A percentile compares a stretch with the other conserved stretches of the same genome.
Evolutionary conservation across 2,113 vertebrate species (phyloP).

Genomic region (Carollia perspicillata): DNA sequence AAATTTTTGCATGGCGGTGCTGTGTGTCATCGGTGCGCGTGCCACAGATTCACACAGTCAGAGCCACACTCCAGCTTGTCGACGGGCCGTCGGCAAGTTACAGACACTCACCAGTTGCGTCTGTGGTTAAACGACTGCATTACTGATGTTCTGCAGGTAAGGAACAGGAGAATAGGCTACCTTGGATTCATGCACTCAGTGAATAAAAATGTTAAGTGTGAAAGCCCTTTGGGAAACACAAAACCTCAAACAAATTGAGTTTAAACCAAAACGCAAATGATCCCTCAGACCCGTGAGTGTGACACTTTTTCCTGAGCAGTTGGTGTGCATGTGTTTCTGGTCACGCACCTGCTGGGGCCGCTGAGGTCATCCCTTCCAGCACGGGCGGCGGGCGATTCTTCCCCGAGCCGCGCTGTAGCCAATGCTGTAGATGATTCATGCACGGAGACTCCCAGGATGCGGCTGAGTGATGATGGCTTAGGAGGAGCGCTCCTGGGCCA

Average conservation of each 20-base stretch:
- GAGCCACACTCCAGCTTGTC: neutral
- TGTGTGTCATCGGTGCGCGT: neutral
- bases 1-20: neutral
- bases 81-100: neutral
- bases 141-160: neutral
- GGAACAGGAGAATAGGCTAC: neutral
- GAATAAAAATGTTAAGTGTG: neutral
- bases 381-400: neutral
- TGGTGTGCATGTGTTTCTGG: fast-evolving
- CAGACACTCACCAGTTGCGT: neutral
- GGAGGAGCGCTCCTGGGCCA: neutral
- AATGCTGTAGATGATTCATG: neutral
- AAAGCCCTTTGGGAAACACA: conserved; percentile 2
- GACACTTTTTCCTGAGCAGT: neutral
- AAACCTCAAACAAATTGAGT: neutral
- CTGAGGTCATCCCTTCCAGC: neutral
- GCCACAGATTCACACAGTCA: neutral
- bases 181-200: neutral
- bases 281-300: neutral
- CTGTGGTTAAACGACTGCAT: neutral
- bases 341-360: neutral
- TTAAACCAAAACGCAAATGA: neutral
- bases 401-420: neutral
- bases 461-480: conserved; percentile 57
- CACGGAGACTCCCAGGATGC: conserved; percentile 32